Percentiles rank a stretch among this genome's conserved stretches.
phyloP scores from a whole-genome alignment of 1,140 invertebrate species.

The Cyclina sinensis region DNA sequence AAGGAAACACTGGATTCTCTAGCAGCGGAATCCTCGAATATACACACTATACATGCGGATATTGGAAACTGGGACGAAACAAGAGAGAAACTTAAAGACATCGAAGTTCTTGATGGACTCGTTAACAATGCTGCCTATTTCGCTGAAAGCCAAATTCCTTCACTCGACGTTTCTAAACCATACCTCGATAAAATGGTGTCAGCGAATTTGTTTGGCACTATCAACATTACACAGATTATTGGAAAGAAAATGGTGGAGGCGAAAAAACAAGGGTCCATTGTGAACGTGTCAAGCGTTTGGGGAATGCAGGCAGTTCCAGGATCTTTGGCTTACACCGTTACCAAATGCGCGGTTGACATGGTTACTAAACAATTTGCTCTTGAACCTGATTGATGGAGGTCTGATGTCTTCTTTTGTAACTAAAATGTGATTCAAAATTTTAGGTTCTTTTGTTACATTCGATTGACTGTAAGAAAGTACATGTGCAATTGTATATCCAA shows the following conservation, averaged over 20 bases:
- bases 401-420: conserved; percentile 5
- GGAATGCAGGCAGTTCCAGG: not conserved
- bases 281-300: conserved; percentile 94
- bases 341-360: conserved; percentile 39
- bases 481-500: too few relatives aligned
- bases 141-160: not conserved
- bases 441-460: too few relatives aligned
- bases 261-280: conserved; percentile 88
- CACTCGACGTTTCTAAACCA: conserved; percentile 7
- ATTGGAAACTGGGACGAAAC: conserved; percentile 92
- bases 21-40: conserved; percentile 86
- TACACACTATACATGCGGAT: conserved; percentile 90
- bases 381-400: conserved; percentile 15
- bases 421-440: too few relatives aligned
- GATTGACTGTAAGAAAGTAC: too few relatives aligned
- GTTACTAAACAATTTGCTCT: conserved; percentile 45
- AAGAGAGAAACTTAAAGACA: conserved; percentile 87
- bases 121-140: conserved; percentile 92
- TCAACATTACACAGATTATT: conserved; percentile 30
- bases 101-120: conserved; percentile 90
- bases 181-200: not conserved
- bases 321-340: not conserved
- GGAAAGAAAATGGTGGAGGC: conserved; percentile 13
- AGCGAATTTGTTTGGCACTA: not conserved
- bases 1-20: not conserved